These are phyloP conservation scores for Lagothrix lagotricha DNA, from an alignment of 2,797 vertebrate genomes.

Conservation along the genomic window DNA sequence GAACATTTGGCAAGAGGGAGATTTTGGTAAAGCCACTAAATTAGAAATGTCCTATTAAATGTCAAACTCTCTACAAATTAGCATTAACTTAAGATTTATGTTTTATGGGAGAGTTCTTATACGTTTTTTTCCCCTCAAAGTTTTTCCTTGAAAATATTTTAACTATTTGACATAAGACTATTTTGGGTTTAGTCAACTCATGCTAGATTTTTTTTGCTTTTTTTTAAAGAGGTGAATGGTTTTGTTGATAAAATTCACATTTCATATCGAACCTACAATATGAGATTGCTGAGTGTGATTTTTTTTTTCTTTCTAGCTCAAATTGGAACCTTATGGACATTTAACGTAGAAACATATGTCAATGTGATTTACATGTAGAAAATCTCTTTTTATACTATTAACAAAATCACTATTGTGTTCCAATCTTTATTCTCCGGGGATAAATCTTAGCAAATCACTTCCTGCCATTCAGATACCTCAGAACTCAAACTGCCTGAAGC, in stretches of 20 bases:
- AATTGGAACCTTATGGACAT: constrained; percentile 81
- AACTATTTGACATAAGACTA: constrained; percentile 12
- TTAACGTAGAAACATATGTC: constrained; percentile 80
- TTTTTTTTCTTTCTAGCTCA: constrained; percentile 37
- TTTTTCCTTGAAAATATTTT: constrained; percentile 67
- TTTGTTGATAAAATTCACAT: constrained; percentile 52
- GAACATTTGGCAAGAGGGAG: neutral
- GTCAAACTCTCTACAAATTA: neutral
- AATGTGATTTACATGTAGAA: constrained; percentile 80
- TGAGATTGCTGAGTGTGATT: constrained; percentile 51
- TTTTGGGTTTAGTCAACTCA: constrained; percentile 52
- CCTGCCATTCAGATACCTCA: constrained; percentile 72
- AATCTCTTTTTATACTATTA: constrained; percentile 73
- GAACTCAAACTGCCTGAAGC: constrained; percentile 55
- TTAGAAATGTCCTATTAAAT: constrained; percentile 35
- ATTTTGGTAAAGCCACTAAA: constrained; percentile 42
- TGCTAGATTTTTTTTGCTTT: constrained; percentile 51
- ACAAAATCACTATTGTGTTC: constrained; percentile 77
- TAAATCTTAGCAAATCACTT: constrained; percentile 73
- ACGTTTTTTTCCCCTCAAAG: neutral
- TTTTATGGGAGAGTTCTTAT: constrained; percentile 1
- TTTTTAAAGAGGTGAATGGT: constrained; percentile 38
- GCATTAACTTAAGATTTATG: neutral
- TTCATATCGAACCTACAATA: constrained; percentile 49
- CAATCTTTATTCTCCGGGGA: constrained; percentile 75